Evolutionary conservation across 64 coral and sea anemone species (phyloP).

Genomic region (Anthopleura sola): DNA sequence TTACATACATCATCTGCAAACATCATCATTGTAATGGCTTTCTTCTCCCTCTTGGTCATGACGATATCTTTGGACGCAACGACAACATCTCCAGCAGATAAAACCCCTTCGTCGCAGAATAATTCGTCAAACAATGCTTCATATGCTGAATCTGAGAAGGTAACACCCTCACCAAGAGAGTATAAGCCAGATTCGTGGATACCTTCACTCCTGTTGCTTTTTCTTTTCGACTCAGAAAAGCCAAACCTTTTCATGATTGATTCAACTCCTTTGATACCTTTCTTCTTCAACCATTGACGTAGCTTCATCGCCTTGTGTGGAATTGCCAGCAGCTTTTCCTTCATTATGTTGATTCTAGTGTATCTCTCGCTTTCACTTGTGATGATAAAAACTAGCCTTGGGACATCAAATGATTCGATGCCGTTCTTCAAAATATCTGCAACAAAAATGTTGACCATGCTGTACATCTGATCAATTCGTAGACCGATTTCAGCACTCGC

Average conservation of each 20-base stretch:
- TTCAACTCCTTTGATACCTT: background rate
- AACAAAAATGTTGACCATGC: constrained; percentile 52
- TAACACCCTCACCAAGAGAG: constrained; percentile 46
- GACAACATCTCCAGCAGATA: constrained; percentile 41
- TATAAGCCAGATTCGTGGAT: constrained; percentile 42
- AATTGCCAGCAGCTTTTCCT: constrained; percentile 33
- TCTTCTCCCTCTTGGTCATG: constrained; percentile 56
- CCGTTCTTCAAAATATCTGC: constrained; percentile 40
- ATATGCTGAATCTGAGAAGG: constrained; percentile 47
- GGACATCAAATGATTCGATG: constrained; percentile 44
- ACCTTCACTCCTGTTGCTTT: constrained; percentile 39
- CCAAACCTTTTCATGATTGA: constrained; percentile 48
- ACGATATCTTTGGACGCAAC: constrained; percentile 39
- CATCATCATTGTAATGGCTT: constrained; percentile 45
- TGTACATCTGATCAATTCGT: constrained; percentile 40
- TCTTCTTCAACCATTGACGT: constrained; percentile 26
- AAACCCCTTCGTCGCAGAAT: constrained; percentile 29
- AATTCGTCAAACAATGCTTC: constrained; percentile 57
- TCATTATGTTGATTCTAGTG: constrained; percentile 36
- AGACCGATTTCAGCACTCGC: constrained; percentile 29
- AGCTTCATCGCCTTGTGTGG: constrained; percentile 34
- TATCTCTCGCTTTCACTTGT: constrained; percentile 50
- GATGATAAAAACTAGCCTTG: constrained; percentile 46
- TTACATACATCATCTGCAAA: constrained; percentile 30
- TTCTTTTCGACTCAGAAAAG: constrained; percentile 42